Percentiles rank a stretch among this genome's conserved stretches.
phyloP scores from a whole-genome alignment of 2,113 vertebrate species.

The Pachyramphus minor region DNA sequence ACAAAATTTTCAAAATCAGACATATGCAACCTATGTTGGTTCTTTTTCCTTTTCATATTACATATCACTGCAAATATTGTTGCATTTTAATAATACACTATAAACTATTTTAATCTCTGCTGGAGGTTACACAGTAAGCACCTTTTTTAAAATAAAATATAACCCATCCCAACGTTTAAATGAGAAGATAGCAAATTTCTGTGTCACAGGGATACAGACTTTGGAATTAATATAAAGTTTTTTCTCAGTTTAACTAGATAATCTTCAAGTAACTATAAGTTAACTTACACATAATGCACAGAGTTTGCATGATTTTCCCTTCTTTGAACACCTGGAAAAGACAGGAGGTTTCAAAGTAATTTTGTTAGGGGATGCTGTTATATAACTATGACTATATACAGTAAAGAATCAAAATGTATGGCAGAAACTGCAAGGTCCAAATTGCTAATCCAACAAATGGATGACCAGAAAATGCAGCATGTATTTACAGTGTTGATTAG shows the following conservation, averaged over 20 bases:
- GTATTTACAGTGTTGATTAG: conserved; percentile 56
- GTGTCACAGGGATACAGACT: neutral
- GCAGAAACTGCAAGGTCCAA: conserved; percentile 31
- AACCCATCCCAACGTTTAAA: neutral
- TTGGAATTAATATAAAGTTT: neutral
- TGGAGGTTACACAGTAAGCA: neutral
- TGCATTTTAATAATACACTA: neutral
- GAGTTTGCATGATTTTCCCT: neutral
- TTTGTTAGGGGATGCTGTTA: neutral
- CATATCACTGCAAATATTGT: neutral
- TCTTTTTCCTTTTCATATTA: neutral
- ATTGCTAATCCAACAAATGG: conserved; percentile 45
- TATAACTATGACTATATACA: neutral
- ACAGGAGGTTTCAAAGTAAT: neutral
- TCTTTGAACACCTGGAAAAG: neutral
- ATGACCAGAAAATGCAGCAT: neutral
- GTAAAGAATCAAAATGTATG: conserved; percentile 9
- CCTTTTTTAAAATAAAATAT: neutral
- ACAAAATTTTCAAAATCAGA: neutral
- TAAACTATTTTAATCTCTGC: neutral
- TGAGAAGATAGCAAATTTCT: neutral
- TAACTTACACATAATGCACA: neutral
- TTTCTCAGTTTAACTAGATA: neutral
- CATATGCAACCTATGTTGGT: neutral
- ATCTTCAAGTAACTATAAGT: neutral